phyloP scores from a whole-genome alignment of 2,797 vertebrate genomes.

The Threskiornis aethiopicus region DNA sequence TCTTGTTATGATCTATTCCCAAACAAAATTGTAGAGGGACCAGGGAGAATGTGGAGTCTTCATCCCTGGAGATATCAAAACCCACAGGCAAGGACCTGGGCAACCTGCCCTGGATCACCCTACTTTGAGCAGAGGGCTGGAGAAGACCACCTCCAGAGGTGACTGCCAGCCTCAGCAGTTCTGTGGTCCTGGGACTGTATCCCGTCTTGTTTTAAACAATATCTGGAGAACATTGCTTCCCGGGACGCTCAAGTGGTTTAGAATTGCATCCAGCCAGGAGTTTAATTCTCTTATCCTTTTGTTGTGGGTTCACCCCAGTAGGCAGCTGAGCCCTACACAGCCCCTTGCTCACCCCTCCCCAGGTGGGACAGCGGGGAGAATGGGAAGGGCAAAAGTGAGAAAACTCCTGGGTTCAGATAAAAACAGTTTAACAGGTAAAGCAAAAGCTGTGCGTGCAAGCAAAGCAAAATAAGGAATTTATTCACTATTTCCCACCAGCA shows the following conservation, averaged over 20 bases:
- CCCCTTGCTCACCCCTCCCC: neutral
- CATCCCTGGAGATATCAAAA: neutral
- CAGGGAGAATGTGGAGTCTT: neutral
- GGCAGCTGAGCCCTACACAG: neutral
- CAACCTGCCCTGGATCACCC: neutral
- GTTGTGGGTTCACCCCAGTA: neutral
- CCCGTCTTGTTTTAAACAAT: neutral
- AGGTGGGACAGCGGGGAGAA: neutral
- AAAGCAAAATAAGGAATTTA: neutral
- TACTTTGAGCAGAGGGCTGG: neutral
- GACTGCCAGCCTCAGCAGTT: neutral
- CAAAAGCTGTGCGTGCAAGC: fast-evolving
- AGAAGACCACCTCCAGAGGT: neutral
- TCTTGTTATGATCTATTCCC: neutral
- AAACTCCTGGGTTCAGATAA: neutral
- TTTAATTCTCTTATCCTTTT: neutral
- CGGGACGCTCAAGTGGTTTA: neutral
- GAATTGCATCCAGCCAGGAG: neutral
- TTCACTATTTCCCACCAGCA: fast-evolving
- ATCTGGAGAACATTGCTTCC: neutral
- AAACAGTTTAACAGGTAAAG: neutral
- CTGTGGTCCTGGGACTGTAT: neutral
- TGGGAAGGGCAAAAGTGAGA: neutral
- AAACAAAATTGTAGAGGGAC: neutral
- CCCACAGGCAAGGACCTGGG: neutral